Conservation (phyloP, 2,888 invertebrate genomes). For the Leptinotarsa rubiginosa region DNA sequence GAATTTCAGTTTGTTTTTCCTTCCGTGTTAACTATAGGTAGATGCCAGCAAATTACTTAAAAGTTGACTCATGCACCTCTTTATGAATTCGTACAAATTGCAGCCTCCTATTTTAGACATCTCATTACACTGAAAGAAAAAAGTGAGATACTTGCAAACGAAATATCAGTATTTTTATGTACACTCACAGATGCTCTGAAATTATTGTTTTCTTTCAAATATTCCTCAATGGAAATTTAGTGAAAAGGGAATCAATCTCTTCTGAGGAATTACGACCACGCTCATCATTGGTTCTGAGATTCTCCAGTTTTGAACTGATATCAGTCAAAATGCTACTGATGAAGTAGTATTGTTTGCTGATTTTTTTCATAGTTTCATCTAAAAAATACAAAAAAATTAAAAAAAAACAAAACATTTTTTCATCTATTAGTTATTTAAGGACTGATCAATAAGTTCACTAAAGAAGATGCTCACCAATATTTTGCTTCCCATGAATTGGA, state of each 20-base stretch:
- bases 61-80: slow-evolving; percentile 2
- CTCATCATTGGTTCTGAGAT: background rate
- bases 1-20: slow-evolving; percentile 18
- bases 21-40: slow-evolving; percentile 18
- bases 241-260: slow-evolving; percentile 20
- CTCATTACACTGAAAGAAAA: slow-evolving; percentile 20
- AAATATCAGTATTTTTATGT: background rate
- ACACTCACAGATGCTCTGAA: slow-evolving; percentile 26
- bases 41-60: slow-evolving; percentile 1
- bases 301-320: slow-evolving; percentile 25
- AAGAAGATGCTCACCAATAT: slow-evolving; percentile 24
- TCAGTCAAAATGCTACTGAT: slow-evolving; percentile 24
- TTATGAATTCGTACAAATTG: slow-evolving; percentile 15
- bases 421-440: background rate
- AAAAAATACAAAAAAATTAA: slow-evolving; percentile 18
- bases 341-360: slow-evolving; percentile 22
- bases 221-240: slow-evolving; percentile 18
- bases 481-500: slow-evolving; percentile 25
- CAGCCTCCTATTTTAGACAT: slow-evolving; percentile 20
- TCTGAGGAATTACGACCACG: background rate
- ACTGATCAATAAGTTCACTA: slow-evolving; percentile 8
- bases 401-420: background rate
- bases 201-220: slow-evolving; percentile 17
- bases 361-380: slow-evolving; percentile 28
- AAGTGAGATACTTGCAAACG: background rate